These are phyloP conservation scores for Zele albiditarsus DNA, from an alignment of 2,888 invertebrate genomes.

Conservation along the genomic window DNA sequence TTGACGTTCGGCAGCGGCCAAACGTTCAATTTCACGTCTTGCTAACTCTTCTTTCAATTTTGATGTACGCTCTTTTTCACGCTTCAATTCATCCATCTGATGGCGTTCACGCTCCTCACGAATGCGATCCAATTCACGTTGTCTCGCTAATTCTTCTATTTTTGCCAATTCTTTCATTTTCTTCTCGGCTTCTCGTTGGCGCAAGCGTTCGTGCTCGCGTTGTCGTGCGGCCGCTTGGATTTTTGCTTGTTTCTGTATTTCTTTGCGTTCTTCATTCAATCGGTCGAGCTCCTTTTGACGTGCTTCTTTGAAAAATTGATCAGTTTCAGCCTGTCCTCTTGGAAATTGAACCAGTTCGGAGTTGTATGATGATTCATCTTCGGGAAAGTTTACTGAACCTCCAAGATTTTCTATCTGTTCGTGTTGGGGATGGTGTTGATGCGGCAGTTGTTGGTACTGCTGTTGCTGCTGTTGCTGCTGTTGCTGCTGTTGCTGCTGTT, in stretches of 20 bases:
- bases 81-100: constrained; percentile 60
- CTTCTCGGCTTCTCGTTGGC: constrained; percentile 64
- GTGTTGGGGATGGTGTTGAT: constrained; percentile 50
- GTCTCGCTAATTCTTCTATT: constrained; percentile 63
- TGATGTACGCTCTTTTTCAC: constrained; percentile 56
- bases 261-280: constrained; percentile 63
- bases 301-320: constrained; percentile 62
- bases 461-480: constrained; percentile 36
- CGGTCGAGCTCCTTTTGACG: constrained; percentile 64
- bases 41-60: constrained; percentile 61
- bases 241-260: constrained; percentile 62
- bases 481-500: constrained; percentile 53
- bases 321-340: constrained; percentile 62
- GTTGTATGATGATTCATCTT: constrained; percentile 59
- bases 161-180: constrained; percentile 64
- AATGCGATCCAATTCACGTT: constrained; percentile 63
- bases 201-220: constrained; percentile 63
- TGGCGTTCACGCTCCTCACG: constrained; percentile 64
- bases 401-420: constrained; percentile 25
- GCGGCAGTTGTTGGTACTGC: constrained; percentile 18
- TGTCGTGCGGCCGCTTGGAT: constrained; percentile 56
- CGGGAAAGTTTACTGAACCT: constrained; percentile 32
- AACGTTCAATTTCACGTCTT: constrained; percentile 56
- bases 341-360: constrained; percentile 65
- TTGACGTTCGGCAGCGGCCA: constrained; percentile 57